Evolutionary conservation across 2,113 vertebrate genomes (phyloP), one percentile per base, ranked within the genome.

Genomic region (Pterocles burchelli): DNA sequence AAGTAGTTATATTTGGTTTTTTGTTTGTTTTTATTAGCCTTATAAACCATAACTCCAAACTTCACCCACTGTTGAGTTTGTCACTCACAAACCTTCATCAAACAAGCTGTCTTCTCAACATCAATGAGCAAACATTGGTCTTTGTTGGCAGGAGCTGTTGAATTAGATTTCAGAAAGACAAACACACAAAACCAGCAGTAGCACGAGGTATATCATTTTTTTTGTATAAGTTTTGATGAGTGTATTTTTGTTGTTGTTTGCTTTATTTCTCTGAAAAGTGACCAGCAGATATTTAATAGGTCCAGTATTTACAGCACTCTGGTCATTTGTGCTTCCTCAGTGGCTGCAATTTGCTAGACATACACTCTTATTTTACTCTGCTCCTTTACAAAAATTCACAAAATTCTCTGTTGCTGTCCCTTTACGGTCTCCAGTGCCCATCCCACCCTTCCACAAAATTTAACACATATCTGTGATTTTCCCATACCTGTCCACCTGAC

Each of bases 381-480:
- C 10, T 88, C 43, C 46, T 66, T 58, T 4, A 2, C 4, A 48
- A 34, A 51, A 48, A 59, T 46, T 78, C 19, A n/a, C 4, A 9
- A 67, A n/a, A 59, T 57, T 90, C 14, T 45, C 28, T n/a, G 3
- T 45, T 36, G 16, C 20, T 28, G 8, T 29, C 16, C 25, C 5
- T 74, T 68, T 70, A 18, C 5, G 6, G 5, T 34, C 38, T 61
- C 55, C 81, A 78, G 11, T 17, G 22, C 6, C 10, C 34, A 43
- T n/a, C 6, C 5, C 4, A 75, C 3, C 3, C 34, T 28, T 85
- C 79, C 48, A 73, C 41, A 89, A 95, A 63, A 82, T 75, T 24
- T 38, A 38, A 13, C 8, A 33, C 2, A 0, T 19, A 34, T 18
- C 43, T 55, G 21, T 1, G 0, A 31, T 78, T 21, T 26, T 5